phyloP scores from a whole-genome alignment of 2,888 invertebrate species.

The Andrena bucephala region DNA sequence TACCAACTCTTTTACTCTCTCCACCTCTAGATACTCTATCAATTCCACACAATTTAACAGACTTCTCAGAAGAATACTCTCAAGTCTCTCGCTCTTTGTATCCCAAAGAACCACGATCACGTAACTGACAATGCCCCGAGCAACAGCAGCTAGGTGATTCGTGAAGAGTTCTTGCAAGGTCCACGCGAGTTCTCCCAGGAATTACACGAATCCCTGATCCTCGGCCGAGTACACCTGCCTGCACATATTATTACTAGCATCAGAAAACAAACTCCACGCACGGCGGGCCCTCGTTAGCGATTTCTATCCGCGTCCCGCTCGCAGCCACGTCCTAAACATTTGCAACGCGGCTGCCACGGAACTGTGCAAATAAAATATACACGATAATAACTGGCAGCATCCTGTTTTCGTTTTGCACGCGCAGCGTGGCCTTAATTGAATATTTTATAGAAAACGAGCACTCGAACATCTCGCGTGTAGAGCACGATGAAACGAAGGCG shows the following conservation, averaged over 20 bases:
- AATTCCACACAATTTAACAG: neutral
- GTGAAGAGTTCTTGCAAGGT: neutral
- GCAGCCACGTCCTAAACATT: conserved; percentile 11
- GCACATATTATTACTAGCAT: neutral
- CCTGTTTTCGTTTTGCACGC: conserved; percentile 1
- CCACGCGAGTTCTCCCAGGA: neutral
- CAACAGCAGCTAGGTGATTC: neutral
- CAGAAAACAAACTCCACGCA: neutral
- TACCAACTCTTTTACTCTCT: neutral
- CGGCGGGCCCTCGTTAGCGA: conserved; percentile 21
- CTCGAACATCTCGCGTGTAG: neutral
- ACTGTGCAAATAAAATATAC: conserved; percentile 12
- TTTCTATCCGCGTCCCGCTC: neutral
- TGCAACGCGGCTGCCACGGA: neutral
- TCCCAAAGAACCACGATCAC: neutral
- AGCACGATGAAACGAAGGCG: neutral
- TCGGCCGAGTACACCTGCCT: neutral
- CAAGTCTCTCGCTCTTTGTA: neutral
- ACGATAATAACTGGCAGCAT: neutral
- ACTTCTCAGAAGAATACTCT: neutral
- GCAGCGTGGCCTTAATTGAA: conserved; percentile 23
- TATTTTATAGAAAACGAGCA: conserved; percentile 16
- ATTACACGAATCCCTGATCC: conserved; percentile 5
- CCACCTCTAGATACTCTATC: neutral
- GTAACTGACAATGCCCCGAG: neutral